Percentiles rank a stretch among this genome's conserved stretches.
Conservation (phyloP, 2,113 vertebrate species). For the Machaerirhynchus nigripectus region DNA sequence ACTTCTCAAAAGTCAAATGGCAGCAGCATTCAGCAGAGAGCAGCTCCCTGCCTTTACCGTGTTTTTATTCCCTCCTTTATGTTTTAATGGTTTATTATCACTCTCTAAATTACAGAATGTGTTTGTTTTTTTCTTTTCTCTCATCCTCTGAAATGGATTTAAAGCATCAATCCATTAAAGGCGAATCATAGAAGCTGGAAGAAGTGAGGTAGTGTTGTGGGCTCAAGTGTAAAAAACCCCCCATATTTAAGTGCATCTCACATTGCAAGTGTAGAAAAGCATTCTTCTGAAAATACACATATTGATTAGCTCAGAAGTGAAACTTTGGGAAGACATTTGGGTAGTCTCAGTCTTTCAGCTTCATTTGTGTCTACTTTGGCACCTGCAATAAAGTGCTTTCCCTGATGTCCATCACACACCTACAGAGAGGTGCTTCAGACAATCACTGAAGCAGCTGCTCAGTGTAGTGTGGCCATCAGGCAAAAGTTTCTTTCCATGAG, state of each 20-base stretch:
- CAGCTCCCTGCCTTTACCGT: neutral
- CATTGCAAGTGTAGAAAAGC: neutral
- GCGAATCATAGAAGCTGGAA: neutral
- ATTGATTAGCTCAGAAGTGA: neutral
- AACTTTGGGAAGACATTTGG: neutral
- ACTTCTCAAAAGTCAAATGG: neutral
- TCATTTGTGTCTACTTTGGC: neutral
- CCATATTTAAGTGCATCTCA: neutral
- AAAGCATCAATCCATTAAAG: neutral
- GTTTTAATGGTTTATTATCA: neutral
- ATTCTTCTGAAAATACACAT: neutral
- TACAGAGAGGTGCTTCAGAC: neutral
- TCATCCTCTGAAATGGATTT: neutral
- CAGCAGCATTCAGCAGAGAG: neutral
- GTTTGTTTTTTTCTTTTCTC: neutral
- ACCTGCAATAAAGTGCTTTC: neutral
- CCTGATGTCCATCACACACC: neutral
- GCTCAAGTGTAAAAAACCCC: neutral
- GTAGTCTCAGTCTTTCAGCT: neutral
- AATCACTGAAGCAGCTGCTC: neutral
- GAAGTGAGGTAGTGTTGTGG: constrained; percentile 13
- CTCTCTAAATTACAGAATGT: neutral
- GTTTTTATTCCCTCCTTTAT: neutral
- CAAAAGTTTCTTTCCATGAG: neutral
- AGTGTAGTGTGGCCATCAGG: rapidly evolving